Base-by-base conservation (phyloP, 1,140 invertebrate genomes). In the Brachystomella parvula region DNA sequence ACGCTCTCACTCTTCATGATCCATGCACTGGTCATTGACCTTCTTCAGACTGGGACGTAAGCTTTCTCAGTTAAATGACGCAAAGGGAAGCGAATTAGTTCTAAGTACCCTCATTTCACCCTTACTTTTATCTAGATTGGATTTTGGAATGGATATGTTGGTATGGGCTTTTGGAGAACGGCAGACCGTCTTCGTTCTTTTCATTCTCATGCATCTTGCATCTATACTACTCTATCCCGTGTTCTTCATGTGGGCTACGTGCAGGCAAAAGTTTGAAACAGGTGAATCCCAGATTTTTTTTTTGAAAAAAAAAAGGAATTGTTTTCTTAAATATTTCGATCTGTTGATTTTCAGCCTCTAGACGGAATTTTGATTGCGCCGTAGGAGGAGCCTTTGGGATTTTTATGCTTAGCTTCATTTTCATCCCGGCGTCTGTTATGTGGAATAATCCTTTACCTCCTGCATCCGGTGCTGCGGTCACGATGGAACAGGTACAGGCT, bases 1-100 rank as follows among this genome's bases (percentile, higher is more conserved):
- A 87, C 88, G 69, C 80, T 93, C 28, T 81, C 92, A 49, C 80
- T 91, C 53, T 81, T 92, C 63, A 81, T 89, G 56, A 76, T 89
- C 31, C 86, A 90, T 72, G 88, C 86, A 0, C 78, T 86, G 17
- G 79, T 85, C 12, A 83, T 84, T 70, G 90, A 92, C 75, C 81
- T 88, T 65, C 77, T 89, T 28, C 83, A 89, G 69, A 82, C 82
- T 65, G 88, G 88, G 75, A 85, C 82, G 89, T 89, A 82, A 84
- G 85, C 83, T 35, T n/a, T n/a, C n/a, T n/a, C n/a, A n/a, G n/a
- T n/a, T n/a, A n/a, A n/a, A n/a, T n/a, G n/a, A n/a, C n/a, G n/a
- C 24, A 29, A 49, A 12, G 28, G 17, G 1, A 49, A 30, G 30
- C 28, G 17, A 31, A 49, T 39, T 47, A 26, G 28, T 29, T 57